A percentile compares a stretch with the other conserved stretches of the same genome.
Conservation (phyloP, 2,888 invertebrate species). For the Cyrtodaria siliqua region DNA sequence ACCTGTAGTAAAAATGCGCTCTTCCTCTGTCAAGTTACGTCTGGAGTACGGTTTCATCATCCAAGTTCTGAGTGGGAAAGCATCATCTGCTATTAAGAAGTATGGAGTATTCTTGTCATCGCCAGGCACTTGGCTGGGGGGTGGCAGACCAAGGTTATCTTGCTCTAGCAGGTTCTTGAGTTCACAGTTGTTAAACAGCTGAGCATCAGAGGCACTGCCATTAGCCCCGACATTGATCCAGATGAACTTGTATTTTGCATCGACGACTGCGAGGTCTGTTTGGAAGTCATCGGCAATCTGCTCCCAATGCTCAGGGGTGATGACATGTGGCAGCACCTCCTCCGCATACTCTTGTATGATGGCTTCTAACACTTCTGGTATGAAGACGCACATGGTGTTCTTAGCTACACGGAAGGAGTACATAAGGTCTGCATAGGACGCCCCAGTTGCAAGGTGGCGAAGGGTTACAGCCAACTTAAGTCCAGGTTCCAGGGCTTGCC, state of each 20-base stretch:
- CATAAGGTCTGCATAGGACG: conserved; percentile 33
- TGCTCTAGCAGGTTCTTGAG: conserved; percentile 37
- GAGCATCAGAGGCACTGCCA: conserved; percentile 53
- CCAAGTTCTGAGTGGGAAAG: conserved; percentile 52
- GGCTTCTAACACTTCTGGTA: conserved; percentile 20
- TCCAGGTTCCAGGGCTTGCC: conserved; percentile 29
- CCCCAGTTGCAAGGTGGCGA: conserved; percentile 43
- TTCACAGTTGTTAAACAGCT: conserved; percentile 52
- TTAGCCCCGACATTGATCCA: conserved; percentile 51
- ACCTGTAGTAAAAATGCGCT: conserved; percentile 44
- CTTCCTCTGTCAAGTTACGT: conserved; percentile 29
- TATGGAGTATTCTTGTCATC: conserved; percentile 30
- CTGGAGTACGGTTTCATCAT: conserved; percentile 56
- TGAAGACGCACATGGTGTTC: conserved; percentile 14
- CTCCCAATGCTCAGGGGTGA: conserved; percentile 26
- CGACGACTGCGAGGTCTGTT: conserved; percentile 37
- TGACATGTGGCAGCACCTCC: conserved; percentile 26
- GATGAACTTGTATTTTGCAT: conserved; percentile 59
- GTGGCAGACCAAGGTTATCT: conserved; percentile 37
- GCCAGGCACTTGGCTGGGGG: conserved; percentile 41
- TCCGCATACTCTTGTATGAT: conserved; percentile 27
- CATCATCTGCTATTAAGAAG: conserved; percentile 54
- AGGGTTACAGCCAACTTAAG: conserved; percentile 34
- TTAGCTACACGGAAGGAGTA: conserved; percentile 31
- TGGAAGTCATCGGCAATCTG: conserved; percentile 26